These are phyloP conservation scores for Ariopsis seemanni DNA, from an alignment of 2,113 vertebrate species.

Conservation along the genomic window DNA sequence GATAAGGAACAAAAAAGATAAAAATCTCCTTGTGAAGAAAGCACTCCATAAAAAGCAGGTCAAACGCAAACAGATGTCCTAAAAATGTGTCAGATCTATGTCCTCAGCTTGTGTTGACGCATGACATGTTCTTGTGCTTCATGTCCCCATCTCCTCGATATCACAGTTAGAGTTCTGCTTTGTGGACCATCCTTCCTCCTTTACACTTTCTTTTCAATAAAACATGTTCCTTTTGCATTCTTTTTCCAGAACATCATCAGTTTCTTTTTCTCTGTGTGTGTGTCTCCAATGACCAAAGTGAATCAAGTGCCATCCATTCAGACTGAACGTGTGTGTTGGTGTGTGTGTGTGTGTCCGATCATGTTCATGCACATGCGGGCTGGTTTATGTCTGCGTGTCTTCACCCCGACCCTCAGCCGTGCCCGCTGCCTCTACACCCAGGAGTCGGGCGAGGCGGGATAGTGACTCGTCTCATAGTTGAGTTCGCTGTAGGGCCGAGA, in stretches of 20 bases:
- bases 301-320: slow-evolving; percentile 71
- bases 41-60: slow-evolving; percentile 80
- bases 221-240: slow-evolving; percentile 19
- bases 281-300: slow-evolving; percentile 25
- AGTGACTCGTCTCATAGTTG: slow-evolving; percentile 99
- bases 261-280: slow-evolving; percentile 27
- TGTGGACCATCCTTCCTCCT: slow-evolving; percentile 47
- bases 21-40: slow-evolving; percentile 83
- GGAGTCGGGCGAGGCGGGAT: slow-evolving; percentile 98
- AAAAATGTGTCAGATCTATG: slow-evolving; percentile 84
- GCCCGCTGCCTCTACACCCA: slow-evolving; percentile 82
- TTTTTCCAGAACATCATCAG: neutral
- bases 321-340: slow-evolving; percentile 63
- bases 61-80: slow-evolving; percentile 79
- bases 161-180: slow-evolving; percentile 61
- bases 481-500: slow-evolving; percentile 99
- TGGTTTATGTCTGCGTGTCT: slow-evolving; percentile 57
- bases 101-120: slow-evolving; percentile 69
- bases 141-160: slow-evolving; percentile 68
- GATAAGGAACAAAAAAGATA: slow-evolving; percentile 62
- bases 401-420: slow-evolving; percentile 33
- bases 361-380: slow-evolving; percentile 99
- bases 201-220: neutral
- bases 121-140: slow-evolving; percentile 73
- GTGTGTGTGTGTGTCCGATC: slow-evolving; percentile 68